These are phyloP conservation scores for Anthopleura xanthogrammica DNA, from an alignment of 92 coral and sea anemone species.

Conservation along the genomic window DNA sequence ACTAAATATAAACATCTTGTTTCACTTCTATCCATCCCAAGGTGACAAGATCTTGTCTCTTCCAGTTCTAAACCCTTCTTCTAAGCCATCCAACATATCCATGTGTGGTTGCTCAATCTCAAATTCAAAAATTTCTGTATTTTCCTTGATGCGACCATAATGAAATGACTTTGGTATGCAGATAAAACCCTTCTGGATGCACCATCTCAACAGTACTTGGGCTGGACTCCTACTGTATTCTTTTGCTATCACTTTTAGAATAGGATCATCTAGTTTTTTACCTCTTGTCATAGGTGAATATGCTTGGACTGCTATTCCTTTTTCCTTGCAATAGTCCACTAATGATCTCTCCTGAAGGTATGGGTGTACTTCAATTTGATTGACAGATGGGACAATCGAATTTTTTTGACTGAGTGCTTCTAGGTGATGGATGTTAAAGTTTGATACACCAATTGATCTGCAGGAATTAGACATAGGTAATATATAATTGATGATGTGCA, in stretches of 20 bases:
- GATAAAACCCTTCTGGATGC: conserved; percentile 78
- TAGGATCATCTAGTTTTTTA: conserved; percentile 66
- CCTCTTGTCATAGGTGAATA: conserved; percentile 95
- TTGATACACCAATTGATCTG: conserved; percentile 98
- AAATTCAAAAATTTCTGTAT: conserved; percentile 83
- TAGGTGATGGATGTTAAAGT: conserved; percentile 93
- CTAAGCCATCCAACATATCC: conserved; percentile 72
- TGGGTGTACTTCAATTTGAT: conserved; percentile 97
- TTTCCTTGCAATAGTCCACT: conserved; percentile 67
- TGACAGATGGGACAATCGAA: conserved; percentile 74
- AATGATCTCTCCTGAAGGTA: conserved; percentile 70
- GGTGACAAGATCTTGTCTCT: conserved; percentile 76
- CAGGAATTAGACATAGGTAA: not conserved
- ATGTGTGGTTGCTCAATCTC: conserved; percentile 54
- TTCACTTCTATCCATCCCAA: conserved; percentile 65
- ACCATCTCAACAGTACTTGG: conserved; percentile 80
- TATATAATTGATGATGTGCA: not conserved
- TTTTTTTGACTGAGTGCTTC: conserved; percentile 73
- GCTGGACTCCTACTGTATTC: conserved; percentile 67
- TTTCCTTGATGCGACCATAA: conserved; percentile 70
- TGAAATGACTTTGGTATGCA: conserved; percentile 88
- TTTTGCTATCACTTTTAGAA: conserved; percentile 49
- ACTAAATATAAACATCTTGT: not conserved
- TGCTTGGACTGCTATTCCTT: conserved; percentile 80
- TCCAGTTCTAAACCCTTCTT: conserved; percentile 88